A percentile compares a stretch with the other conserved stretches of the same genome.
These are phyloP conservation scores for Anabas testudineus DNA, from an alignment of 2,797 vertebrate species.

Conservation along the genomic window DNA sequence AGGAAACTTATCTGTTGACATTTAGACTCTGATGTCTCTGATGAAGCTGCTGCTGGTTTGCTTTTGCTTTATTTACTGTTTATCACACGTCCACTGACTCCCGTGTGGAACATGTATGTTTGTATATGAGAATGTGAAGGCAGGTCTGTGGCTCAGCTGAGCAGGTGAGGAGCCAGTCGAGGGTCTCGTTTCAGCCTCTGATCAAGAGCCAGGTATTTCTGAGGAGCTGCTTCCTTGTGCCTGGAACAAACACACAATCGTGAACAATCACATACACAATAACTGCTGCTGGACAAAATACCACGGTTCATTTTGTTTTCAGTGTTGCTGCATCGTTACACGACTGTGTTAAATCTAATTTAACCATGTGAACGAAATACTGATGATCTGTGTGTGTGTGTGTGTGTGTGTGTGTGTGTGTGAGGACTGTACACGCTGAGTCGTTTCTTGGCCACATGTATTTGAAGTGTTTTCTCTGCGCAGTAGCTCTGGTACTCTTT, in stretches of 20 bases:
- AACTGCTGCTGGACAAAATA: no score
- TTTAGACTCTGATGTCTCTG: no score
- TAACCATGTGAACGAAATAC: no score
- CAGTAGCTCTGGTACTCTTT: slow-evolving; percentile 76
- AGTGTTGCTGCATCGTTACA: no score
- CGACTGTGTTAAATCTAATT: background rate
- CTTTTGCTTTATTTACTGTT: no score
- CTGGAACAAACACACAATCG: slow-evolving; percentile 68
- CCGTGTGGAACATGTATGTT: no score
- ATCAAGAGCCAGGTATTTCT: slow-evolving; percentile 80
- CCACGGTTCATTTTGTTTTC: no score
- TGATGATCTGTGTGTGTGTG: slow-evolving; percentile 19
- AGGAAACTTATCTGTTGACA: no score
- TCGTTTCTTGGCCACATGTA: slow-evolving; percentile 75
- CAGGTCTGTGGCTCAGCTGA: slow-evolving; percentile 18
- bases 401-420: slow-evolving; percentile 6
- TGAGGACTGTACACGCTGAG: slow-evolving; percentile 84
- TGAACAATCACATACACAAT: background rate
- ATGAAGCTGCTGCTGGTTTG: no score
- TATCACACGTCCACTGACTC: no score
- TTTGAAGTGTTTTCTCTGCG: slow-evolving; percentile 78
- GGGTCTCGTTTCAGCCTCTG: slow-evolving; percentile 84
- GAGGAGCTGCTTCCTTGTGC: slow-evolving; percentile 78
- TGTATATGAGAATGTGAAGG: no score
- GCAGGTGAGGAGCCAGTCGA: slow-evolving; percentile 69